Conservation (phyloP, 2,888 invertebrate genomes). For the Teleiodes luculella region DNA sequence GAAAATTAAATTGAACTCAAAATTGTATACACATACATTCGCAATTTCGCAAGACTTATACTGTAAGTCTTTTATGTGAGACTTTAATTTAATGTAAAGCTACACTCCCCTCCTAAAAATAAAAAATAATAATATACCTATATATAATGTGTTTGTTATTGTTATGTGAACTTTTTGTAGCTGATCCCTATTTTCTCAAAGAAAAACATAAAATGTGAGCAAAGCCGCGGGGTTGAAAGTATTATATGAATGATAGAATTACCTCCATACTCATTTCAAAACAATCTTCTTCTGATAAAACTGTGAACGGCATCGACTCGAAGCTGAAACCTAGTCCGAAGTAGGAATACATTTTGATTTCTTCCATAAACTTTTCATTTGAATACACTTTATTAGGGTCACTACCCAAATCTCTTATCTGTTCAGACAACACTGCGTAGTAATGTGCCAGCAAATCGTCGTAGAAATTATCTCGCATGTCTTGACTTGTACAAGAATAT, state of each 20-base stretch:
- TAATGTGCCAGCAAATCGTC: slow-evolving; percentile 80
- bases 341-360: slow-evolving; percentile 75
- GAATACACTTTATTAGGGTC: slow-evolving; percentile 77
- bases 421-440: slow-evolving; percentile 71
- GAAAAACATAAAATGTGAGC: no score
- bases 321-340: slow-evolving; percentile 80
- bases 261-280: slow-evolving; percentile 79
- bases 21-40: no score
- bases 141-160: no score
- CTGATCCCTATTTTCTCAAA: no score
- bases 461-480: slow-evolving; percentile 77
- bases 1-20: no score
- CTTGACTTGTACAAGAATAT: slow-evolving; percentile 79
- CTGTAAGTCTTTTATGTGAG: no score
- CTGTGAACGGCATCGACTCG: slow-evolving; percentile 78
- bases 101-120: no score
- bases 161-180: no score
- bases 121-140: no score
- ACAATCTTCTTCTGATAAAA: slow-evolving; percentile 77
- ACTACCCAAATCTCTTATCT: slow-evolving; percentile 79
- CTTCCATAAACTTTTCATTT: slow-evolving; percentile 67
- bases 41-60: no score
- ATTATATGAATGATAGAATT: slow-evolving; percentile 18
- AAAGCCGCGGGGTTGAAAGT: no score
- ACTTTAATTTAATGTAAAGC: no score